Conservation (phyloP, 2,888 invertebrate species). For the Blastobasis adustella region DNA sequence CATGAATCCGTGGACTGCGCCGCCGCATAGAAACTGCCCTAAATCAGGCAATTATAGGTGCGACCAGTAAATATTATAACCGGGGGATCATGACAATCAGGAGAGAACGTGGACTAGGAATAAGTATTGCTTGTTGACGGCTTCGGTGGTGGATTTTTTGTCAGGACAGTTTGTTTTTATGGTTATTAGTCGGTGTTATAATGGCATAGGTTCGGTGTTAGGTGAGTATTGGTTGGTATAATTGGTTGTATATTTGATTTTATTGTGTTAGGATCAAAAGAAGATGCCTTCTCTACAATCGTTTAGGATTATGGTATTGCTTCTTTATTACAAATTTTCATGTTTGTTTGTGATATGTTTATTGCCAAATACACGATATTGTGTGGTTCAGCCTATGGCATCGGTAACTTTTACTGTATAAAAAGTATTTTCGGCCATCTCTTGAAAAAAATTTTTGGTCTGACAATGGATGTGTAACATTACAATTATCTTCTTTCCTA, state of each 20-base stretch:
- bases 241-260: too few relatives aligned
- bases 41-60: conserved; percentile 73
- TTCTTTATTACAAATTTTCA: too few relatives aligned
- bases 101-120: conserved; percentile 17
- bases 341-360: too few relatives aligned
- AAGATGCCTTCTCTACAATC: not conserved
- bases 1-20: conserved; percentile 56
- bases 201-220: not conserved
- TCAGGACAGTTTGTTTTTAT: conserved; percentile 2
- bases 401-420: too few relatives aligned
- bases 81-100: conserved; percentile 46
- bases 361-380: too few relatives aligned
- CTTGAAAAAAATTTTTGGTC: too few relatives aligned
- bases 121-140: conserved; percentile 14
- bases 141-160: not conserved
- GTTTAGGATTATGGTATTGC: too few relatives aligned
- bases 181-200: not conserved
- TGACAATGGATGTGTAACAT: too few relatives aligned
- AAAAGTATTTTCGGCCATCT: too few relatives aligned
- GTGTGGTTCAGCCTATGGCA: not conserved
- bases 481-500: too few relatives aligned
- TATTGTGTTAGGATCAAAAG: too few relatives aligned
- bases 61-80: conserved; percentile 64
- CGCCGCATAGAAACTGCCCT: conserved; percentile 67
- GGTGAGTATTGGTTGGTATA: too few relatives aligned